Base-by-base conservation (phyloP, 2,888 invertebrate genomes). In the Archips crataeganus region DNA sequence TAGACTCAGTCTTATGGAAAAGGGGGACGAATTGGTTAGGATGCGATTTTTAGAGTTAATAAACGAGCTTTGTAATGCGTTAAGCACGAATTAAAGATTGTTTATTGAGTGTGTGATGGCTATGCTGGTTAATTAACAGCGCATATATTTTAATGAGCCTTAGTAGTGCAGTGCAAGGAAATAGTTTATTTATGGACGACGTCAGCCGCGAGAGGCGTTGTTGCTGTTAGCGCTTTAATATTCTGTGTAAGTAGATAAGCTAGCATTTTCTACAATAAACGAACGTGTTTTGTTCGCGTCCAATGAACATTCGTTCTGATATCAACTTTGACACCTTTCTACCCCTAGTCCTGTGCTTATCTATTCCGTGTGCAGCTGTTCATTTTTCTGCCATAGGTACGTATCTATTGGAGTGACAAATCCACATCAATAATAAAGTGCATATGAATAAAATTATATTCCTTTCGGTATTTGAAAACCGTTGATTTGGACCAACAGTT, bases 1-100 rank as follows among this genome's bases (percentile, higher is more conserved):
- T 94, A 92, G 90, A 87, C 85, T 84, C 91, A 92, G 90, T 90
- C 90, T 91, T 84, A 89, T 87, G 91, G 90, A 92, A 91, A 89
- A 87, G 86, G 91, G 90, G 93, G 85, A 84, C 85, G 84, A 86
- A 89, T 88, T 87, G 86, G 83, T 80, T 79, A 78, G 85, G 83
- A 85, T 86, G 83, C 85, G 87, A 90, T 88, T 89, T 89, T 86
- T 85, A 86, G 85, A 85, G 85, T 84, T 88, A 86, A 86, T 87
- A 86, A 87, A 90, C 85, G 85, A 86, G 84, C 81, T 89, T 88
- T 87, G 87, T 86, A 85, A 85, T 84, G 81, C 82, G 84, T 86
- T 87, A 85, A 85, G 79, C 81, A 71, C 76, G 79, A 79, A 81
- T 84, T 83, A 85, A 79, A 79, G 78, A 81, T 82, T 78, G 77